Conservation (phyloP, 2,113 vertebrate genomes). For the Pterocles orientalis region DNA sequence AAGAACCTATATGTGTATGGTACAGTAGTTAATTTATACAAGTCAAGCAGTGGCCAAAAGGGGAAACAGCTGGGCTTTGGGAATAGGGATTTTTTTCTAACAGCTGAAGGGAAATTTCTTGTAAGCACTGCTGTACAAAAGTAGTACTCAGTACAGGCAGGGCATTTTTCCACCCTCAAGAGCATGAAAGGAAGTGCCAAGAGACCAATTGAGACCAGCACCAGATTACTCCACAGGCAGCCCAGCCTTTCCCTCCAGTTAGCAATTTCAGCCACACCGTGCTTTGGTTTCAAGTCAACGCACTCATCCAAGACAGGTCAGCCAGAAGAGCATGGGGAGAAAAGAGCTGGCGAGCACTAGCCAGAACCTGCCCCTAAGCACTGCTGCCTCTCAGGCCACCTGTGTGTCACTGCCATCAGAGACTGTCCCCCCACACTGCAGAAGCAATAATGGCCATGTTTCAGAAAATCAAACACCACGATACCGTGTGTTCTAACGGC, state of each 20-base stretch:
- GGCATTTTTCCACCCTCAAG: not conserved
- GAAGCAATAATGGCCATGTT: accelerated
- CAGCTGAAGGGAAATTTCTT: not conserved
- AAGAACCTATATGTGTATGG: not conserved
- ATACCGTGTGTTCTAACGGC: not conserved
- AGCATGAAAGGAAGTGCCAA: not conserved
- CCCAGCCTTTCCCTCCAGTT: not conserved
- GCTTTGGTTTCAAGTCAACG: not conserved
- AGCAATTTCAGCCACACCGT: not conserved
- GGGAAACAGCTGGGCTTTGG: not conserved
- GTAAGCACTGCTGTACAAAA: not conserved
- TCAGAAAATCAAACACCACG: not conserved
- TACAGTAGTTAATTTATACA: not conserved
- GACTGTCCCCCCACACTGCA: not conserved
- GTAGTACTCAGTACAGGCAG: not conserved
- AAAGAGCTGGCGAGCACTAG: not conserved
- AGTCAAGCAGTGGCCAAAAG: not conserved
- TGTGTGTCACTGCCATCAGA: not conserved
- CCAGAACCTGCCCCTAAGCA: not conserved
- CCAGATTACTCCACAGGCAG: not conserved
- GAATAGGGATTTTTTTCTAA: not conserved
- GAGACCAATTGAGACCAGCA: not conserved
- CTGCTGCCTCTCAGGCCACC: not conserved
- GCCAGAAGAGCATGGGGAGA: not conserved
- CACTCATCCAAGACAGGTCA: not conserved